These are phyloP conservation scores for Oncorhynchus clarkii DNA, from an alignment of 2,113 vertebrate species.

Conservation along the genomic window DNA sequence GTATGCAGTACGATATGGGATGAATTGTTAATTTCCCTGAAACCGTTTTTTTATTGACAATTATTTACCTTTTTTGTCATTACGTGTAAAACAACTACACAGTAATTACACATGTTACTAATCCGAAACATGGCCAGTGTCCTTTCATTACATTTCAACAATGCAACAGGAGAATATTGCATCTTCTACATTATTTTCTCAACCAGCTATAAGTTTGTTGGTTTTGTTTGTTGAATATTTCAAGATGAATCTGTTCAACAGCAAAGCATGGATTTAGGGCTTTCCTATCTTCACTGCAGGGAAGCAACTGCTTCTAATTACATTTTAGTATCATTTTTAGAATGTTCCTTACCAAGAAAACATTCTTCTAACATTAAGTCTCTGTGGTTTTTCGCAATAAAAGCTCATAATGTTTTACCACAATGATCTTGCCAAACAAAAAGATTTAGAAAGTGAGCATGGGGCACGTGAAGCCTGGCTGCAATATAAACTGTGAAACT, in stretches of 20 bases:
- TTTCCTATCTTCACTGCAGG: conserved; percentile 50
- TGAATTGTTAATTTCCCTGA: neutral
- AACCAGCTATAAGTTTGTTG: too few relatives aligned
- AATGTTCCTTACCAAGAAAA: conserved; percentile 65
- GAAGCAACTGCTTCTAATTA: conserved; percentile 73
- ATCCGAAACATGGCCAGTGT: neutral
- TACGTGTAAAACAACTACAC: too few relatives aligned
- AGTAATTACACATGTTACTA: too few relatives aligned
- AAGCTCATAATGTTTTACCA: conserved; percentile 58
- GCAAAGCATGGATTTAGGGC: conserved; percentile 50
- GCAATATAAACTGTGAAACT: conserved; percentile 25
- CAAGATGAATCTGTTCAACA: conserved; percentile 33
- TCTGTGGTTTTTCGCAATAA: conserved; percentile 63
- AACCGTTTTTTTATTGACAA: conserved; percentile 35
- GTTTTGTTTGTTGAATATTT: conserved; percentile 26
- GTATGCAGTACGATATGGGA: too few relatives aligned
- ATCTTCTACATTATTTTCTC: neutral
- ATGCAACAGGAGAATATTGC: neutral
- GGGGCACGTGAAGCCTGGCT: neutral
- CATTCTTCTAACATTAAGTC: conserved; percentile 66
- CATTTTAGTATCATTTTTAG: conserved; percentile 68
- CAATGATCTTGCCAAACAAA: conserved; percentile 50
- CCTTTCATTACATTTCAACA: conserved; percentile 14
- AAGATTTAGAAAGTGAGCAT: conserved; percentile 31
- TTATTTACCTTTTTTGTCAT: neutral